These are phyloP conservation scores for Phallusia fumigata DNA, from an alignment of 23 tunicate species.

Conservation along the genomic window DNA sequence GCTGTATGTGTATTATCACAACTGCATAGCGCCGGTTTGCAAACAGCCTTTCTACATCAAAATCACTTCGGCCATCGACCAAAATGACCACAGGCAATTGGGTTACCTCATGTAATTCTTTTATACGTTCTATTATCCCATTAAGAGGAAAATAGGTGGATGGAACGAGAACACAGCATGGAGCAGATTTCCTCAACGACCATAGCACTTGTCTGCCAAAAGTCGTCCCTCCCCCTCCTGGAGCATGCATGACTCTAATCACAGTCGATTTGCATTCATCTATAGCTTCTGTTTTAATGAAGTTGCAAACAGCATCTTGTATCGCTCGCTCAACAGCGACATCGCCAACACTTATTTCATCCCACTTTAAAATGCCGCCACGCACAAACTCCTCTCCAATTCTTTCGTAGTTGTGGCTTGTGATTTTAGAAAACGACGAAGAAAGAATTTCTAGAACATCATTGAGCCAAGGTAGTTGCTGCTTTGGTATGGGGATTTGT, in stretches of 20 bases:
- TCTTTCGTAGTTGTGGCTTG: too few relatives aligned
- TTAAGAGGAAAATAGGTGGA: conserved; percentile 20
- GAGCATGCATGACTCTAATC: conserved; percentile 40
- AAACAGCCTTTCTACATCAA: conserved; percentile 41
- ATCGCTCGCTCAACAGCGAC: conserved; percentile 32
- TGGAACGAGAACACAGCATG: conserved; percentile 35
- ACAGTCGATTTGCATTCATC: conserved; percentile 36
- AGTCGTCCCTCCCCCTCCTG: conserved; percentile 79
- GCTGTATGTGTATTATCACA: conserved; percentile 56
- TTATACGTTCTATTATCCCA: conserved; percentile 28
- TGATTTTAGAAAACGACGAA: too few relatives aligned
- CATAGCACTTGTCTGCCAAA: conserved; percentile 61
- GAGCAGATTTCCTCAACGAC: conserved; percentile 43
- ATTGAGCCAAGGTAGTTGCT: conserved; percentile 13
- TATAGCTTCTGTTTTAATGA: too few relatives aligned
- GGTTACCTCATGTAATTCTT: conserved; percentile 20
- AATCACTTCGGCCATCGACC: conserved; percentile 49
- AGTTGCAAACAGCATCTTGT: neutral
- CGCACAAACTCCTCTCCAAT: conserved; percentile 53
- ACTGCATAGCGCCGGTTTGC: conserved; percentile 33
- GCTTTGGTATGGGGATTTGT: neutral
- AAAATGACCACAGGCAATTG: conserved; percentile 49
- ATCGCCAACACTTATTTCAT: conserved; percentile 10
- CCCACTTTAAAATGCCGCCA: conserved; percentile 47
- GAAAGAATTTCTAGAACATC: conserved; percentile 14